A percentile compares a stretch with the other conserved stretches of the same genome.
Conservation (phyloP, 53 echinoderm and acorn worm genomes). For the Holothuria scabra region DNA sequence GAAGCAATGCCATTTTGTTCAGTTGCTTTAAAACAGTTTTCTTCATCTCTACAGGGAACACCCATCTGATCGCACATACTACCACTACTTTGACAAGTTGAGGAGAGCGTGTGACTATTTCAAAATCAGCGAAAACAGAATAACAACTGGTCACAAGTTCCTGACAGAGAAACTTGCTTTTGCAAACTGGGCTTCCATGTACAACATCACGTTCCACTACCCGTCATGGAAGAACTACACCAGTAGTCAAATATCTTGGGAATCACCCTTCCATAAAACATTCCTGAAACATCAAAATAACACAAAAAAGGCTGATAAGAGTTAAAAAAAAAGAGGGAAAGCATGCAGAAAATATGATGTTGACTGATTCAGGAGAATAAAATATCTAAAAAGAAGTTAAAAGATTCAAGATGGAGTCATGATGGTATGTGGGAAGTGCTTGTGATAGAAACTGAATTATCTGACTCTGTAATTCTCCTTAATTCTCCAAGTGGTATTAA, state of each 20-base stretch:
- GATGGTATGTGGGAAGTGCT: too few relatives aligned
- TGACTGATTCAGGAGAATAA: too few relatives aligned
- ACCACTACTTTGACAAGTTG: slow-evolving; percentile 79
- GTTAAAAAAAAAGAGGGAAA: too few relatives aligned
- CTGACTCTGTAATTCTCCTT: too few relatives aligned
- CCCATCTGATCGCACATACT: slow-evolving; percentile 64
- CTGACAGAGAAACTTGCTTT: slow-evolving; percentile 82
- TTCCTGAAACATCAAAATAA: slow-evolving; percentile 49
- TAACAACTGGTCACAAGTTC: slow-evolving; percentile 76
- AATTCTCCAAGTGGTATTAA: too few relatives aligned
- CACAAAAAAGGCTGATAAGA: neutral
- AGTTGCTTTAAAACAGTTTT: neutral
- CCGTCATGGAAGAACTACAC: slow-evolving; percentile 77
- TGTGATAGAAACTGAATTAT: too few relatives aligned
- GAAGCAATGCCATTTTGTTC: too few relatives aligned
- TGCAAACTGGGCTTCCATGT: slow-evolving; percentile 75
- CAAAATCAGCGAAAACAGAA: slow-evolving; percentile 61
- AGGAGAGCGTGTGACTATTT: slow-evolving; percentile 74
- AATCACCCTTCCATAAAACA: slow-evolving; percentile 64
- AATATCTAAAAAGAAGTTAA: too few relatives aligned
- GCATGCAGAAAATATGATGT: too few relatives aligned
- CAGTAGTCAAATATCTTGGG: slow-evolving; percentile 32
- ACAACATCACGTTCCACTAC: slow-evolving; percentile 74
- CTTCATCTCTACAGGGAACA: slow-evolving; percentile 61
- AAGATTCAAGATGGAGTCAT: too few relatives aligned